These are phyloP conservation scores for Smittia sp. DNA, from an alignment of 2,888 invertebrate genomes.

Conservation along the genomic window DNA sequence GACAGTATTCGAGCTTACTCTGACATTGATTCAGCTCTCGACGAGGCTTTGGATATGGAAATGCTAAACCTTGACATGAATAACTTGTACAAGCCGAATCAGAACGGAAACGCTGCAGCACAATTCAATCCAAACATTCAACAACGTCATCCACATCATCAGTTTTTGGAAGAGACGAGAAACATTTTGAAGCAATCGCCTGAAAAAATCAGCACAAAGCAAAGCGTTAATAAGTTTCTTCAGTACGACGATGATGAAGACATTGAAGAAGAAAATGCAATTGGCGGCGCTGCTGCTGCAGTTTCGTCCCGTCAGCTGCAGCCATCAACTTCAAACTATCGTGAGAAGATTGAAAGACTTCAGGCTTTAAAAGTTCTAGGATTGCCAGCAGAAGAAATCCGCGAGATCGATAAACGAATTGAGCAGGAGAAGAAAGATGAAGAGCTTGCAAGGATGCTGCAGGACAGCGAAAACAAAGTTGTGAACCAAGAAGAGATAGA, in stretches of 20 bases:
- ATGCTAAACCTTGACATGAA: constrained; percentile 35
- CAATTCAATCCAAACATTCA: constrained; percentile 39
- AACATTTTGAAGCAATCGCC: background rate
- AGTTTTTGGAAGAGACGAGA: constrained; percentile 31
- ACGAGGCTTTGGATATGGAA: constrained; percentile 30
- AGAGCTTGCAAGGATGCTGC: constrained; percentile 71
- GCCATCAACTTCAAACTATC: constrained; percentile 28
- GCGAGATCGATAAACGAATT: constrained; percentile 60
- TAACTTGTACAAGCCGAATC: constrained; percentile 31
- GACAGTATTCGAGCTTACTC: constrained; percentile 43
- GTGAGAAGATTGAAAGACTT: constrained; percentile 41
- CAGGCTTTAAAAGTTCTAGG: constrained; percentile 53
- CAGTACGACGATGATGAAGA: constrained; percentile 19
- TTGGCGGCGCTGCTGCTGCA: constrained; percentile 4
- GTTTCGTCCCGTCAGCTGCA: background rate
- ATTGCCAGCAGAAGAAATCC: constrained; percentile 56
- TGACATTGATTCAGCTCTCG: constrained; percentile 25
- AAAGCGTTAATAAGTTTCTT: background rate
- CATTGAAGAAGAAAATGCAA: constrained; percentile 37
- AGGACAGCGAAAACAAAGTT: constrained; percentile 69
- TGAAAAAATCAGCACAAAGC: constrained; percentile 9
- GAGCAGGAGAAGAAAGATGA: constrained; percentile 71
- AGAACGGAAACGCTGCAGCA: background rate
- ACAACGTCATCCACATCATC: constrained; percentile 36
- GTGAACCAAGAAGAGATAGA: constrained; percentile 60